A percentile compares a stretch with the other conserved stretches of the same genome.
phyloP scores from a whole-genome alignment of 2,797 vertebrate genomes.

The Margarornis squamiger region DNA sequence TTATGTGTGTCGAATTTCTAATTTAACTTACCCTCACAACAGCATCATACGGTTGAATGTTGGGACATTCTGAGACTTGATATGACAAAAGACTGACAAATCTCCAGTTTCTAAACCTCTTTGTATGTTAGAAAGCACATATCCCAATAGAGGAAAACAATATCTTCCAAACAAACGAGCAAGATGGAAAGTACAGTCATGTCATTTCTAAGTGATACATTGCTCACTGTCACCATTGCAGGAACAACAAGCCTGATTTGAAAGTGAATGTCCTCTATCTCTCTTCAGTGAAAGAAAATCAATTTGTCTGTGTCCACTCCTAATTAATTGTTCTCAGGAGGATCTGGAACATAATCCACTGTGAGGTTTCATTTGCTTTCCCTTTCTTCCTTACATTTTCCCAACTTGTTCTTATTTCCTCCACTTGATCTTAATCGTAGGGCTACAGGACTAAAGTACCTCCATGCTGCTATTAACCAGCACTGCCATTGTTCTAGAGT shows the following conservation, averaged over 20 bases:
- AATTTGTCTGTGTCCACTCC: conserved; percentile 26
- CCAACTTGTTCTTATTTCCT: neutral
- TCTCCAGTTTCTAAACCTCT: neutral
- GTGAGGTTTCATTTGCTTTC: neutral
- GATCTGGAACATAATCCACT: conserved; percentile 26
- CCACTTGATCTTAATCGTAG: neutral
- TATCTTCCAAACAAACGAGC: neutral
- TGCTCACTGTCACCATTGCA: conserved; percentile 35
- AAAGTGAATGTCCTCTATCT: conserved; percentile 41
- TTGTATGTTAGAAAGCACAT: neutral
- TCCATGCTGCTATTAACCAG: neutral
- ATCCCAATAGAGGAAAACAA: neutral
- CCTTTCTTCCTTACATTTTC: neutral
- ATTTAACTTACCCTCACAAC: neutral
- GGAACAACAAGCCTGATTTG: conserved; percentile 42
- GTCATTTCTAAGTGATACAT: conserved; percentile 50
- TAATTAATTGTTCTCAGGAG: conserved; percentile 47
- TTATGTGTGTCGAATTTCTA: neutral
- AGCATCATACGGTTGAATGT: neutral
- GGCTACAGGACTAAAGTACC: neutral
- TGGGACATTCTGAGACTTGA: neutral
- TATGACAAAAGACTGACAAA: neutral
- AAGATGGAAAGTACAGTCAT: conserved; percentile 24
- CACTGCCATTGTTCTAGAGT: neutral
- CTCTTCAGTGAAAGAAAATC: conserved; percentile 52